phyloP scores from a whole-genome alignment of 1,140 invertebrate genomes.

The Acromyrmex heyeri region DNA sequence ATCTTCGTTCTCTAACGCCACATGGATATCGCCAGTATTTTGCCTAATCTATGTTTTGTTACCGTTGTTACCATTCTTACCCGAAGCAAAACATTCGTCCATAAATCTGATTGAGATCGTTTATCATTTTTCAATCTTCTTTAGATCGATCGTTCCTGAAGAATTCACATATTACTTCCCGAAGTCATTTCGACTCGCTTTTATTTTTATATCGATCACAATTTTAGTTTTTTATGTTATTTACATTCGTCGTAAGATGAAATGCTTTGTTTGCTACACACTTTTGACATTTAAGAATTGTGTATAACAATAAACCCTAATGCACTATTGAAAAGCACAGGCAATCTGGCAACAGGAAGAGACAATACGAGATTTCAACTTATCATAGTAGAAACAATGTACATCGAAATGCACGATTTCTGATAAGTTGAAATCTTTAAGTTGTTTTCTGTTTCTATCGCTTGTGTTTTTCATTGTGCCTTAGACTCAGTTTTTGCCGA shows the following conservation, averaged over 20 bases:
- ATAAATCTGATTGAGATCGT: background rate
- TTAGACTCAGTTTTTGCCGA: background rate
- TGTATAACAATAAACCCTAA: background rate
- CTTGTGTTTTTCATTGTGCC: too few relatives aligned
- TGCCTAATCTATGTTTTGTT: background rate
- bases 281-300: background rate
- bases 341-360: too few relatives aligned
- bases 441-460: too few relatives aligned
- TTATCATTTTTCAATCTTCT: background rate
- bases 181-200: background rate
- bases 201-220: background rate
- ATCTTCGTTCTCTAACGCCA: conserved; percentile 57
- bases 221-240: background rate
- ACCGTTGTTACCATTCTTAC: background rate
- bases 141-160: background rate
- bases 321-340: too few relatives aligned
- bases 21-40: background rate
- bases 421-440: too few relatives aligned
- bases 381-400: too few relatives aligned
- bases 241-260: background rate
- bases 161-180: background rate
- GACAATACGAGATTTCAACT: too few relatives aligned
- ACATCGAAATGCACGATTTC: too few relatives aligned
- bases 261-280: background rate
- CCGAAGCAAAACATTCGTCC: background rate